Evolutionary conservation across 2,888 invertebrate genomes (phyloP).

Genomic region (Margaritifera margaritifera): DNA sequence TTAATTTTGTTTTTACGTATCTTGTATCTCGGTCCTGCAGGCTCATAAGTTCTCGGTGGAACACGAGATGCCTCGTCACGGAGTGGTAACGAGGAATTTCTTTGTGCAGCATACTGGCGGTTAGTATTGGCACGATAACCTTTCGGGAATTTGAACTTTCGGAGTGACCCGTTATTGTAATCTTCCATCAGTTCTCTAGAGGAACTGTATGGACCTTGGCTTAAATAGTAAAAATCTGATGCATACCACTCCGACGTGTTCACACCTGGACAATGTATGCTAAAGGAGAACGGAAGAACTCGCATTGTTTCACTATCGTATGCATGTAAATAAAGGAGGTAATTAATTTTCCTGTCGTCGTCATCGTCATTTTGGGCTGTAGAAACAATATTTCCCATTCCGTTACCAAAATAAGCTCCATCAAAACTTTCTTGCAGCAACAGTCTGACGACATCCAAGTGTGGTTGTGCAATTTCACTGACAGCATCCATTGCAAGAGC

Average conservation of each 20-base stretch:
- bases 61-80: conserved; percentile 29
- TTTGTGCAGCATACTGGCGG: conserved; percentile 15
- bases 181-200: conserved; percentile 25
- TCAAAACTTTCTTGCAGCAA: conserved; percentile 42
- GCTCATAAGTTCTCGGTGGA: conserved; percentile 44
- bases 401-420: conserved; percentile 18
- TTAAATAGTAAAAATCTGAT: conserved; percentile 38
- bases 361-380: conserved; percentile 20
- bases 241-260: conserved; percentile 31
- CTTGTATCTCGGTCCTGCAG: conserved; percentile 44
- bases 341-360: conserved; percentile 21
- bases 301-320: conserved; percentile 20
- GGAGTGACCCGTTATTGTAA: conserved; percentile 25
- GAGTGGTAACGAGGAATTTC: conserved; percentile 20
- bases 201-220: conserved; percentile 39
- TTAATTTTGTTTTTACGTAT: conserved; percentile 39
- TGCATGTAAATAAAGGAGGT: conserved; percentile 19
- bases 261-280: conserved; percentile 34
- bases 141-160: conserved; percentile 31
- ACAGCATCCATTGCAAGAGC: conserved; percentile 13
- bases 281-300: conserved; percentile 35
- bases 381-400: conserved; percentile 8
- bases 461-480: conserved; percentile 1
- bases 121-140: conserved; percentile 11
- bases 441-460: conserved; percentile 16